phyloP scores from a whole-genome alignment of 2,888 invertebrate species.

The Melinaea menophilus region DNA sequence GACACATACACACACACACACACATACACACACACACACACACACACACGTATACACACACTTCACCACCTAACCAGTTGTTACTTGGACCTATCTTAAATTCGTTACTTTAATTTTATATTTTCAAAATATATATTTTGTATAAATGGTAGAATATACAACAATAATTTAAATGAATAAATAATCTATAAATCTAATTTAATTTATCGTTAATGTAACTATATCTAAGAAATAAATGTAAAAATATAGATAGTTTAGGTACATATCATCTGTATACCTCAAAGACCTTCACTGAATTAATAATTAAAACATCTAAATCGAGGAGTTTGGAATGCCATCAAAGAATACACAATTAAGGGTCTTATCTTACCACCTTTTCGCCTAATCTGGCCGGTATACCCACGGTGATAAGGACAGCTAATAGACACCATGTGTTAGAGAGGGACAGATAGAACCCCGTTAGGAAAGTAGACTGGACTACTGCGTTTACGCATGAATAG shows the following conservation, averaged over 20 bases:
- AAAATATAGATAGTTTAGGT: too few species aligned
- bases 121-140: too few species aligned
- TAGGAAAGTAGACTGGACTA: conserved; percentile 69
- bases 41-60: not conserved
- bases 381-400: conserved; percentile 50
- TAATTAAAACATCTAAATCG: conserved; percentile 9
- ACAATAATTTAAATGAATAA: too few species aligned
- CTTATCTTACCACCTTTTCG: conserved; percentile 53
- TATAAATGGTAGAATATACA: too few species aligned
- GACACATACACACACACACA: conserved; percentile 27
- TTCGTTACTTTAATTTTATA: too few species aligned
- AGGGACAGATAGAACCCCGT: conserved; percentile 55
- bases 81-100: too few species aligned
- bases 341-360: conserved; percentile 52
- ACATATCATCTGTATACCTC: too few species aligned
- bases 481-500: conserved; percentile 67
- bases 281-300: not conserved
- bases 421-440: conserved; percentile 36
- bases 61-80: too few species aligned
- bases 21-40: not conserved
- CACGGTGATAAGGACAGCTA: conserved; percentile 52
- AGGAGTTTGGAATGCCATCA: conserved; percentile 38
- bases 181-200: too few species aligned
- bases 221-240: too few species aligned
- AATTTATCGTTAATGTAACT: too few species aligned